phyloP scores from a whole-genome alignment of 2,797 vertebrate species.

The Pempheris klunzingeri region DNA sequence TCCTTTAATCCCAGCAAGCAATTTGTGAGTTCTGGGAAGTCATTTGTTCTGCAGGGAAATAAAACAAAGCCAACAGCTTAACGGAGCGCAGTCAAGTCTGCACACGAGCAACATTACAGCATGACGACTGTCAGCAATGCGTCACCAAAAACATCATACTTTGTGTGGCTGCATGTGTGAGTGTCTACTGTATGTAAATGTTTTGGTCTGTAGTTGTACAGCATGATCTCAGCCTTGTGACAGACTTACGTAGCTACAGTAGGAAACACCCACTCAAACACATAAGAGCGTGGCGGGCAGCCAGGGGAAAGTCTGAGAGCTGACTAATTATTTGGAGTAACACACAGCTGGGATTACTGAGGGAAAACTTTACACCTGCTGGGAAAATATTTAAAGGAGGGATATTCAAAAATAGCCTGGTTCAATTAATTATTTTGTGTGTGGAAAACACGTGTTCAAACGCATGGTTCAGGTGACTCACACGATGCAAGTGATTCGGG shows the following conservation, averaged over 20 bases:
- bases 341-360: slow-evolving; percentile 3
- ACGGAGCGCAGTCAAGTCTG: slow-evolving; percentile 33
- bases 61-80: slow-evolving; percentile 69
- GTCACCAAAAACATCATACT: slow-evolving; percentile 24
- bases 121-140: neutral
- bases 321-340: slow-evolving; percentile 4
- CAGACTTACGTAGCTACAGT: neutral
- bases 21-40: slow-evolving; percentile 70
- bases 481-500: neutral
- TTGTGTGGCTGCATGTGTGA: neutral
- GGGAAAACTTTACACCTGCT: slow-evolving; percentile 14
- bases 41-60: slow-evolving; percentile 69
- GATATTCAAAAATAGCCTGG: neutral
- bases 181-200: neutral
- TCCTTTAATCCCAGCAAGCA: slow-evolving; percentile 73
- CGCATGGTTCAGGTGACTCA: slow-evolving; percentile 6
- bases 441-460: no score
- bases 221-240: slow-evolving; percentile 7
- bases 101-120: slow-evolving; percentile 35
- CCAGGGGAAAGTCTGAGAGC: slow-evolving; percentile 21
- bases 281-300: neutral
- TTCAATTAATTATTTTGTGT: neutral
- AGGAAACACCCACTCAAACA: neutral
- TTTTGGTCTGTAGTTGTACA: slow-evolving; percentile 7
- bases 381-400: neutral